Base-by-base conservation (phyloP, 2,888 invertebrate genomes). In the Caenorhabditis panamensis region DNA sequence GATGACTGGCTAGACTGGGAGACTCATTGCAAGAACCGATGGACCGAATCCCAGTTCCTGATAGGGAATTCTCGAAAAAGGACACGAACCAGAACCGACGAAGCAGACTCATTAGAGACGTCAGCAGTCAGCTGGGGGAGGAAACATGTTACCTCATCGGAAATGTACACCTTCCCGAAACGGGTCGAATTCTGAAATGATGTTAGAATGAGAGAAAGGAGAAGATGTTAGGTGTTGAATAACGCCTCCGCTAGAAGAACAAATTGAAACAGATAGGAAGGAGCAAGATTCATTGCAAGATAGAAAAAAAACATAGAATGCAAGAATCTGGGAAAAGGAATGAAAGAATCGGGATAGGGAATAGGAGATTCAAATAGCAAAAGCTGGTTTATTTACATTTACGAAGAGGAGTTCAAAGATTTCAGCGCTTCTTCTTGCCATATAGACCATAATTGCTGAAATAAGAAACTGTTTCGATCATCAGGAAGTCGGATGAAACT, bases 381-480 rank as follows among this genome's bases (percentile, higher is more conserved):
- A 66, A n/a, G 51, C 36, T 13, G 36, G 2, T 11, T 31, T 18
- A 47, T 47, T 4, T 28, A 54, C 11, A 44, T 56, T 26, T 44
- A 18, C 9, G 16, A 31, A 1, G 11, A 8, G 31, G 20, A 28
- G 13, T 3, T 16, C 47, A 44, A n/a, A 18, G n/a, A 28, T 49
- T 13, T 67, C 36, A 61, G 5, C 75, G 66, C 26, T 64, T 73
- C 58, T 73, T 75, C 47, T 66, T 75, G 5, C 75, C 75, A 24
- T 66, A 75, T 2, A 75, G 31, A n/a, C 75, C 75, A 37, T 72
- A 72, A 37, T 63, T 72, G 61, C 75, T 75, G 75, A 31, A 75
- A 75, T 5, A 47, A 3, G 18, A n/a, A 47, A 4, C 18, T n/a
- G 47, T n/a, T 18, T 47, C 18, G n/a, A 36, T 8, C 36, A n/a